phyloP scores from a whole-genome alignment of 1,140 invertebrate genomes.

The Lordiphosa clarofinis region DNA sequence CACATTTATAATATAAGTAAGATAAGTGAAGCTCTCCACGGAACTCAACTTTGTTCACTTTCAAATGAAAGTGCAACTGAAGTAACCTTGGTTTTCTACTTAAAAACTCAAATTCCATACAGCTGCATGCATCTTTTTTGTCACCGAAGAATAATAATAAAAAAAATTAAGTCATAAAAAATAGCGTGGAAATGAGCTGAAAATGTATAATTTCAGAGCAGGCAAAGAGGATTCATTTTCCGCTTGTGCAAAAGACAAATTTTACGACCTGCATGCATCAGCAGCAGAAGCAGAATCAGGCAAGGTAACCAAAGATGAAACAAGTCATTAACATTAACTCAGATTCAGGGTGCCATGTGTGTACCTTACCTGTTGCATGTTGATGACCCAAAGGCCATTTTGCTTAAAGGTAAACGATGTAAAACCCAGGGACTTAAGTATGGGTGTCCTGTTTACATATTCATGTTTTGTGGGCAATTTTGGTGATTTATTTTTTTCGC shows the following conservation, averaged over 20 bases:
- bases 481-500: constrained; percentile 16
- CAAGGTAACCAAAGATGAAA: constrained; percentile 17
- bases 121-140: too few species aligned
- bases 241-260: background rate
- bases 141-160: too few species aligned
- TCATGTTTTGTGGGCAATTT: constrained; percentile 30
- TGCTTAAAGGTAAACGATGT: constrained; percentile 8
- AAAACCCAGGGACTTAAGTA: constrained; percentile 22
- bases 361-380: constrained; percentile 46
- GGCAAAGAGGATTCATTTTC: background rate
- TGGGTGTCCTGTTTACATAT: constrained; percentile 29
- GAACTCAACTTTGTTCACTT: too few species aligned
- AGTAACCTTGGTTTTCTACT: too few species aligned
- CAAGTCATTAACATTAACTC: constrained; percentile 61
- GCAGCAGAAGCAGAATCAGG: constrained; percentile 25
- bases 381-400: constrained; percentile 31
- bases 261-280: constrained; percentile 6
- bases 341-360: constrained; percentile 23
- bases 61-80: too few species aligned
- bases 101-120: too few species aligned
- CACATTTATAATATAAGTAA: too few species aligned
- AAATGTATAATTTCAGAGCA: constrained; percentile 10
- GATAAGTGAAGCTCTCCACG: too few species aligned
- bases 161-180: constrained; percentile 22
- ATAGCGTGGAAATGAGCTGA: constrained; percentile 15